Base-by-base conservation (phyloP, 2,888 invertebrate genomes). In the Heliconius cydno region DNA sequence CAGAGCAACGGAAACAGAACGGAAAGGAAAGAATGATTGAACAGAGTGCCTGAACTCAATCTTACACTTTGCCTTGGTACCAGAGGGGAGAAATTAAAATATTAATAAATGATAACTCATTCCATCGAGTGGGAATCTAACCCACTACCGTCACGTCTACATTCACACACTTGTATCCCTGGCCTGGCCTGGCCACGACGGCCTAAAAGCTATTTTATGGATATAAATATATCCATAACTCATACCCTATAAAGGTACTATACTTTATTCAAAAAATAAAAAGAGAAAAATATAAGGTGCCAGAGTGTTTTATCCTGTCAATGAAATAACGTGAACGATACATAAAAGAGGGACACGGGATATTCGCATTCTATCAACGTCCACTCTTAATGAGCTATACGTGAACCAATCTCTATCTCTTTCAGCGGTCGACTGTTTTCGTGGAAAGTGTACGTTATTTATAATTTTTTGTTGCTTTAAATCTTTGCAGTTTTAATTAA, bases 311-410 rank as follows among this genome's bases (percentile, higher is more conserved):
- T 79, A 74, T 72, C 34, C 77, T 77, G 77, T 81, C 79, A 77
- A 79, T 79, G 71, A 77, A 79, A 82, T 78, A 80, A 81, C 79
- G 81, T 76, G 65, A 28, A 65, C 76, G 77, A 82, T 82, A 81
- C 77, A 81, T 82, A 79, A 76, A 76, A 76, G 65, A 66, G 34
- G 78, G 85, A 85, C 82, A 81, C 82, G 84, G 84, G 81, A 82
- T 77, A 81, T 83, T 83, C 79, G 71, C 84, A 80, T 81, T 87
- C 84, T 70, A 83, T 87, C 87, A 86, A 86, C 82, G 86, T 86
- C 86, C 67, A 68, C 79, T 75, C 83, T 82, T 85, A 86, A 85
- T 84, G 84, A 85, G 82, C 83, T 85, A 83, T 85, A 85, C 86
- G 86, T 86, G 86, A 86, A 85, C 83, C 86, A 85, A 86, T 86